Evolutionary conservation across 2,113 vertebrate genomes (phyloP), one percentile per base, ranked within the genome.

Genomic region (Cichladusa arquata): DNA sequence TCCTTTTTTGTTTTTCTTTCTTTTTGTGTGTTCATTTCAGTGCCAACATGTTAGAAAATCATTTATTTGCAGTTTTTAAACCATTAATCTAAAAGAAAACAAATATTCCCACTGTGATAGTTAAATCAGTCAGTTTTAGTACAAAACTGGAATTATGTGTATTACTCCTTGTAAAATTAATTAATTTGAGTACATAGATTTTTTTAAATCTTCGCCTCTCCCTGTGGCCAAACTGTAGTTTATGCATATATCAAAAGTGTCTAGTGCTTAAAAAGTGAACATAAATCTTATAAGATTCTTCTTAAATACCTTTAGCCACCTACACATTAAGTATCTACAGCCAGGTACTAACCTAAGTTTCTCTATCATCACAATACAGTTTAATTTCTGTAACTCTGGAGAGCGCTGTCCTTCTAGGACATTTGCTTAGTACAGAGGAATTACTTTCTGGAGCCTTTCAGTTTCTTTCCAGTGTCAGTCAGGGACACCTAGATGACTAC

Each of bases 321-420:
- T 64, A 23, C 14, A 36, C 6, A 33, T 67, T 38, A 73, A 47
- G 6, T 33, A n/a, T 56, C 14, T n/a, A 42, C 19, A 70, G 4
- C 7, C 17, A 73, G 25, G 23, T 42, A 51, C 19, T 31, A 65
- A 77, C 17, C 33, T 42, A 56, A 42, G 33, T 20, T 81, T 79
- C n/a, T 34, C 19, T 34, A 19, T 2, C 19, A 18, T 17, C 16
- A 34, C 19, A 66, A 20, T 4, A 34, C 16, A 36, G 6, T 24
- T 40, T 45, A 67, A 53, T 51, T 53, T 34, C 33, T 56, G 8
- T 36, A 56, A 12, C 19, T 80, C 38, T 54, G 18, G 29, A 76
- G 25, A 71, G 16, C 0, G 0, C 19, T 54, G 5, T 50, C 24
- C 7, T 67, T 66, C 22, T 50, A 72, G 28, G 14, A 50, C 6